Evolutionary conservation across 2,113 vertebrate genomes (phyloP), one percentile per base, ranked within the genome.

Genomic region (Carassius auratus): DNA sequence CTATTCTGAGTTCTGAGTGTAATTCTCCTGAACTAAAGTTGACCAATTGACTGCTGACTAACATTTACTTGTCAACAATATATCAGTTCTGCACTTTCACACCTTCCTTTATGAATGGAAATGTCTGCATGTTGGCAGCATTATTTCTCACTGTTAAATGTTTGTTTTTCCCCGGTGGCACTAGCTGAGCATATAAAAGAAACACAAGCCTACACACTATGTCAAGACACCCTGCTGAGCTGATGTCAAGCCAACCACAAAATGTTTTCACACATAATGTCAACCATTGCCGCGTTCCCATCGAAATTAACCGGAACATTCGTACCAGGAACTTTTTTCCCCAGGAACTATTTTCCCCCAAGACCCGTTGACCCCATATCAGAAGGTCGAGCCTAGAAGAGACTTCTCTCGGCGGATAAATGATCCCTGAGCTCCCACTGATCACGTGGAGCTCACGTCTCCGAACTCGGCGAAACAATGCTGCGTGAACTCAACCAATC

Each of bases 21-120:
- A 33, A 68, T 8, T 30, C 5, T 68, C 45, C 23, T 52, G 23
- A 7, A 76, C 74, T 17, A 1, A 13, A 26, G n/a, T 6, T 15
- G 12, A 30, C 6, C 26, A 36, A 36, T 77, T 8, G 12, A 77
- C 52, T 52, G 4, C 9, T 57, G 4, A 19, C 50, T 33, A 33
- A 33, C 23, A 57, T 77, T 57, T 77, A 10, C 19, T 52, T 52
- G 26, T 57, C 50, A 57, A 55, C 33, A 76, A 59, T 42, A 89
- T 55, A 84, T 59, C 19, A 48, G 30, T n/a, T 62, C n/a, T 73
- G 76, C 8, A 57, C 52, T 68, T 45, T 42, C 21, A 84, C 55
- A 23, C 55, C 36, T 78, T n/a, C 12, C 62, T 86, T 84, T 78
- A 73, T 68, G 62, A 75, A 84, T 19, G 33, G 76, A 62, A 79